phyloP scores from a whole-genome alignment of 2,113 vertebrate species.

The Dendrocopos noguchii region DNA sequence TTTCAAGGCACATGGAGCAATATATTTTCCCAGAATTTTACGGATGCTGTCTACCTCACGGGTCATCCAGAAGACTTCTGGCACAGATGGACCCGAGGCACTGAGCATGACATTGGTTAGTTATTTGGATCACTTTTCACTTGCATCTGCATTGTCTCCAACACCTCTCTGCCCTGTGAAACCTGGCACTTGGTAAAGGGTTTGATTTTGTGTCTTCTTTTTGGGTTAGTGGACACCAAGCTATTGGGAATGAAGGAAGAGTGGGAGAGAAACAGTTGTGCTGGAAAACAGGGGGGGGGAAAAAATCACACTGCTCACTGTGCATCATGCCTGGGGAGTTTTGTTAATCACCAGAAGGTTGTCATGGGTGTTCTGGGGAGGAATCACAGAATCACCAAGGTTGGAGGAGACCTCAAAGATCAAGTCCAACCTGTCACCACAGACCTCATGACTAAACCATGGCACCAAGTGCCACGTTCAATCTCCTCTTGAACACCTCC shows the following conservation, averaged over 20 bases:
- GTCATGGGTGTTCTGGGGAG: background rate
- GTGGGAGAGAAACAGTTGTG: background rate
- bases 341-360: background rate
- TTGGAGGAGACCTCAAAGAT: too few species aligned
- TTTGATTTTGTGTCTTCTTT: background rate
- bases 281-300: background rate
- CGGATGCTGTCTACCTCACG: slow-evolving; percentile 73
- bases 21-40: slow-evolving; percentile 76
- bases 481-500: too few species aligned
- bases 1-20: slow-evolving; percentile 80
- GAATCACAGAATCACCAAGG: background rate
- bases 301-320: background rate
- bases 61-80: slow-evolving; percentile 63
- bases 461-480: too few species aligned
- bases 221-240: background rate
- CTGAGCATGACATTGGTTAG: slow-evolving; percentile 48
- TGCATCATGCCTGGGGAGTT: background rate
- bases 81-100: slow-evolving; percentile 62
- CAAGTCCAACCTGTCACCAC: too few species aligned
- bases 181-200: background rate
- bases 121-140: background rate
- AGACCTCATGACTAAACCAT: too few species aligned
- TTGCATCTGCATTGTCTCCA: background rate
- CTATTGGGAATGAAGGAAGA: slow-evolving; percentile 3
- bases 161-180: background rate